phyloP scores from a whole-genome alignment of 2,888 invertebrate genomes.

The Eupithecia pulchellata region DNA sequence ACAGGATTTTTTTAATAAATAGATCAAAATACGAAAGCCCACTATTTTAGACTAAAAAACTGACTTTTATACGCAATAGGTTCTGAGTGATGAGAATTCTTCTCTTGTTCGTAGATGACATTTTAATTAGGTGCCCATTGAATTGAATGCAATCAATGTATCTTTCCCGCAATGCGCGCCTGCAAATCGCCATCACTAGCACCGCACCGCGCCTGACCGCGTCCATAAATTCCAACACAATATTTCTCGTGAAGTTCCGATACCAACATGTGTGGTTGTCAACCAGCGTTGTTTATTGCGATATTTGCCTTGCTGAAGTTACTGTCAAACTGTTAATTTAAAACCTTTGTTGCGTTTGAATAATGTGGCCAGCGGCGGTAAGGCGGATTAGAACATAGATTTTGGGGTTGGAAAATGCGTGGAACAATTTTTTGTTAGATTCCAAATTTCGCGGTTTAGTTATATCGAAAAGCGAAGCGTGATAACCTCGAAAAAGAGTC shows the following conservation, averaged over 20 bases:
- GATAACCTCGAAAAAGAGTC: neutral
- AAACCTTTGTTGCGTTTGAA: conserved; percentile 38
- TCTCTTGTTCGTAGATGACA: no score
- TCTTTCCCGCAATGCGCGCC: neutral
- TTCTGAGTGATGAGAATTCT: no score
- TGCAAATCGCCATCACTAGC: conserved; percentile 45
- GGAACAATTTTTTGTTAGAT: neutral
- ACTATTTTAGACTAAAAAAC: no score
- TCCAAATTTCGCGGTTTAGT: neutral
- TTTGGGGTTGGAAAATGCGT: conserved; percentile 10
- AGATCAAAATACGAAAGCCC: no score
- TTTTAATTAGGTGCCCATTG: no score
- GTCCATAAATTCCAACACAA: conserved; percentile 74
- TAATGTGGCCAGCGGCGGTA: conserved; percentile 26
- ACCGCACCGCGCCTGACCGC: conserved; percentile 52
- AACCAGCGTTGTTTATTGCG: conserved; percentile 43
- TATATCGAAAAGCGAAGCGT: no score
- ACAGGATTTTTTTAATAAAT: no score
- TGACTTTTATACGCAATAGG: no score
- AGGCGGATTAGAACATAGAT: conserved; percentile 26
- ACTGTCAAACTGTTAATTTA: conserved; percentile 43
- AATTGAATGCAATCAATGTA: no score
- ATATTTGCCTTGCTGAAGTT: conserved; percentile 35
- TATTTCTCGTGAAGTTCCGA: conserved; percentile 62
- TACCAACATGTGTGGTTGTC: conserved; percentile 46